phyloP scores from a whole-genome alignment of 1,140 invertebrate genomes.

The Coenobita brevimanus region DNA sequence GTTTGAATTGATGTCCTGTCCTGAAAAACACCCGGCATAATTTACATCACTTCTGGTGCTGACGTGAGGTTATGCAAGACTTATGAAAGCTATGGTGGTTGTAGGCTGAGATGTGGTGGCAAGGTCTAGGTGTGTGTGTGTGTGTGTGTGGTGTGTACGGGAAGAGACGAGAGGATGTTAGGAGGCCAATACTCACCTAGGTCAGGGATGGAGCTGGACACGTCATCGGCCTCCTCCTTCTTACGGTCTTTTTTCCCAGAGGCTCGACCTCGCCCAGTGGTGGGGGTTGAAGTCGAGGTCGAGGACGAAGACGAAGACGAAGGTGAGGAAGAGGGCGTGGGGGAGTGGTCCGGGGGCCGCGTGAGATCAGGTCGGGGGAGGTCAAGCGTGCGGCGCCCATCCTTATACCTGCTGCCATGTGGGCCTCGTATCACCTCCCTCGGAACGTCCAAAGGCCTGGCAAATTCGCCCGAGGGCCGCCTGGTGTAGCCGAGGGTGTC shows the following conservation, averaged over 20 bases:
- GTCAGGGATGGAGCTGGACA: conserved; percentile 55
- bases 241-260: conserved; percentile 50
- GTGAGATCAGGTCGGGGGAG: conserved; percentile 32
- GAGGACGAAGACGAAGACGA: conserved; percentile 26
- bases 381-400: conserved; percentile 31
- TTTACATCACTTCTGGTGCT: too few relatives aligned
- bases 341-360: conserved; percentile 32
- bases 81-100: too few relatives aligned
- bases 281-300: conserved; percentile 8
- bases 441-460: conserved; percentile 39
- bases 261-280: conserved; percentile 12
- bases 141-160: too few relatives aligned
- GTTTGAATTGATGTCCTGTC: too few relatives aligned
- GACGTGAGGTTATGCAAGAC: too few relatives aligned
- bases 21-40: too few relatives aligned
- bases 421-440: conserved; percentile 36
- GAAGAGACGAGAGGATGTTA: too few relatives aligned
- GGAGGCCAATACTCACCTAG: conserved; percentile 30
- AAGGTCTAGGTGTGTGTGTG: too few relatives aligned
- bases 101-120: too few relatives aligned
- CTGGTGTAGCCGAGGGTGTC: conserved; percentile 30
- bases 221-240: conserved; percentile 48
- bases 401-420: conserved; percentile 35
- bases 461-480: conserved; percentile 39
- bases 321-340: conserved; percentile 19